phyloP scores from a whole-genome alignment of 2,113 vertebrate species.

The Pan troglodytes region NHGRI_mPanTro3-v2.1_pri NC_072417.2:83413001-83413500 shows the following conservation, averaged over 20 bases:
- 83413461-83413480: not conserved
- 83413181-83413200: not conserved
- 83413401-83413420: not conserved
- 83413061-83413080: not conserved
- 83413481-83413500: not conserved
- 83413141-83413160: not conserved
- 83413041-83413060: not conserved
- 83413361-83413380: not conserved
- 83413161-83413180: not conserved
- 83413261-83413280: not conserved
- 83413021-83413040: not conserved
- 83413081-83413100: not conserved
- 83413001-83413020: not conserved
- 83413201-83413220: not conserved
- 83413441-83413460: too few species aligned
- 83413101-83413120: not conserved
- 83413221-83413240: not conserved
- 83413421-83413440: not conserved
- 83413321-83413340: not conserved
- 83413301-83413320: not conserved
- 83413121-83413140: not conserved
- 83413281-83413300: not conserved
- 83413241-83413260: too few species aligned
- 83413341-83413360: not conserved
- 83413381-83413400: not conserved